A percentile compares a stretch with the other conserved stretches of the same genome.
phyloP scores from a whole-genome alignment of 2,888 invertebrate species.

The Phragmatobia fuliginosa region DNA sequence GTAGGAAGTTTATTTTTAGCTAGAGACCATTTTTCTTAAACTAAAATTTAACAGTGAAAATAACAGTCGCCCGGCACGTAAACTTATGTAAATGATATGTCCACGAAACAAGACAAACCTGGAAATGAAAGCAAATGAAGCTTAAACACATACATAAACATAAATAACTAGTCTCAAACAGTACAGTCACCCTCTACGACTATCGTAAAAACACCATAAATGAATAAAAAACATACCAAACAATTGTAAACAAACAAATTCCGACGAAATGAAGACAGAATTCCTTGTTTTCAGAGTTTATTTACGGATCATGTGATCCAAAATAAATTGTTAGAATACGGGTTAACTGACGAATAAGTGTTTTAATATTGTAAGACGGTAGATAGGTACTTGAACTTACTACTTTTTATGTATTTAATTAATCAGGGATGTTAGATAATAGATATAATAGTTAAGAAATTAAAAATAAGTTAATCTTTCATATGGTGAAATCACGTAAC shows the following conservation, averaged over 20 bases:
- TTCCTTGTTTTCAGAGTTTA: constrained; percentile 28
- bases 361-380: neutral
- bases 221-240: constrained; percentile 49
- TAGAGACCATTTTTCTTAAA: too few species aligned
- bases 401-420: too few species aligned
- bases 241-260: constrained; percentile 47
- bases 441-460: too few species aligned
- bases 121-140: constrained; percentile 44
- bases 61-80: constrained; percentile 48
- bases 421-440: too few species aligned
- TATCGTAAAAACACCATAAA: constrained; percentile 53
- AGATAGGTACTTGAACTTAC: too few species aligned
- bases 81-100: constrained; percentile 54
- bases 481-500: too few species aligned
- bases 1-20: too few species aligned
- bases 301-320: constrained; percentile 7
- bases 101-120: constrained; percentile 30
- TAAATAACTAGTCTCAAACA: constrained; percentile 39
- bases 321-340: constrained; percentile 7
- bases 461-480: too few species aligned
- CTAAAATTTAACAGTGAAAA: constrained; percentile 22
- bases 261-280: constrained; percentile 31
- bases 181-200: constrained; percentile 46
- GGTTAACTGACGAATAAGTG: constrained; percentile 12
- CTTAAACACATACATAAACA: constrained; percentile 54